Conservation (phyloP, 2,888 invertebrate genomes). For the Drosophila villosipedis region DNA sequence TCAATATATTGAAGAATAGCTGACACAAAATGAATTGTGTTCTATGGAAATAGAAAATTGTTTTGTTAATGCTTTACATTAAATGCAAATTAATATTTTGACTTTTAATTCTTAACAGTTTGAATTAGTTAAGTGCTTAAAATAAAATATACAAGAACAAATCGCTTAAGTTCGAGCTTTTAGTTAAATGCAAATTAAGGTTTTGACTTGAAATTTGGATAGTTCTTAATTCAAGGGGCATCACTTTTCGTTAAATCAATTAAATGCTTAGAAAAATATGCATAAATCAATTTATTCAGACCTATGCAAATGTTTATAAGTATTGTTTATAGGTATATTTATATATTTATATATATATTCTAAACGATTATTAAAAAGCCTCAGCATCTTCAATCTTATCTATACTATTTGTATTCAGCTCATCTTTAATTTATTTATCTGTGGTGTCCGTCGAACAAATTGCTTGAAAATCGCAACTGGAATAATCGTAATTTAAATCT, state of each 20-base stretch:
- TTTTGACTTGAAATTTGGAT: not conserved
- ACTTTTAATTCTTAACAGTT: not conserved
- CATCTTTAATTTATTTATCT: constrained; percentile 1
- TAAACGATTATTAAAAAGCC: not conserved
- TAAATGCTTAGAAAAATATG: not conserved
- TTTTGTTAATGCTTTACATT: not conserved
- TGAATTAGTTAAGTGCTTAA: too few species aligned
- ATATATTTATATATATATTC: not conserved
- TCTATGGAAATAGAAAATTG: not conserved
- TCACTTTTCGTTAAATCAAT: not conserved
- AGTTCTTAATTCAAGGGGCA: not conserved
- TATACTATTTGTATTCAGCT: not conserved
- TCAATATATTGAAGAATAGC: not conserved
- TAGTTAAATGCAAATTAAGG: not conserved
- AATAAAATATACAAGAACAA: not conserved
- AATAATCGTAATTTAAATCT: not conserved
- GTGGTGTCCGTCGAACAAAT: not conserved
- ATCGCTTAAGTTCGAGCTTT: not conserved
- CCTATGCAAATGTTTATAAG: not conserved
- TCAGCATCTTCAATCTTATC: not conserved
- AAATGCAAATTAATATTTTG: not conserved
- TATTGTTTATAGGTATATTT: not conserved
- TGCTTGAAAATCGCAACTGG: constrained; percentile 10
- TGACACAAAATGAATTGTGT: not conserved
- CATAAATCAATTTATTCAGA: not conserved